Evolutionary conservation across 2,888 invertebrate genomes (phyloP).

Genomic region (Archips crataeganus): DNA sequence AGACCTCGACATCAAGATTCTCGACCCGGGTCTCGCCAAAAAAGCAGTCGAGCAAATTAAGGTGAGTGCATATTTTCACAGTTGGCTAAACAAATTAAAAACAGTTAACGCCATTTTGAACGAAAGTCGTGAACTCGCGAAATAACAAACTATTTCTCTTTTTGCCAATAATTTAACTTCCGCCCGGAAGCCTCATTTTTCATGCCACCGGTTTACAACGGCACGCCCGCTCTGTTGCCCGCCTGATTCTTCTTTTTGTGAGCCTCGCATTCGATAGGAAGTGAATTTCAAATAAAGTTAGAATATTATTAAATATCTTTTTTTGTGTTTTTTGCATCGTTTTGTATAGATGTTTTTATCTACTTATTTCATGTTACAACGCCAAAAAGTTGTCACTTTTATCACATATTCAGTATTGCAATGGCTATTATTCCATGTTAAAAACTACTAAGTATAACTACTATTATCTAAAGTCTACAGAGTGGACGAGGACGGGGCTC

Average conservation of each 20-base stretch:
- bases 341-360: too few relatives aligned
- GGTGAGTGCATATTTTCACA: slow-evolving; percentile 61
- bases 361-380: too few relatives aligned
- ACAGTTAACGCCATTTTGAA: slow-evolving; percentile 17
- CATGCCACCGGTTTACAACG: slow-evolving; percentile 57
- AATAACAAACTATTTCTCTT: slow-evolving; percentile 49
- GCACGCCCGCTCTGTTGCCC: slow-evolving; percentile 47
- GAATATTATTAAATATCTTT: too few relatives aligned
- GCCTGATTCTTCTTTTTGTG: slow-evolving; percentile 42
- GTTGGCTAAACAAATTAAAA: slow-evolving; percentile 25
- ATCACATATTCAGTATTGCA: too few relatives aligned
- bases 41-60: slow-evolving; percentile 81
- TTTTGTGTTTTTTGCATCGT: too few relatives aligned
- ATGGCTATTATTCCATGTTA: too few relatives aligned
- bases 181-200: slow-evolving; percentile 56
- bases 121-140: slow-evolving; percentile 42
- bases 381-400: too few relatives aligned
- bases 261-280: slow-evolving; percentile 8
- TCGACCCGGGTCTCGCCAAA: slow-evolving; percentile 76
- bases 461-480: too few relatives aligned
- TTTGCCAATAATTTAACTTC: slow-evolving; percentile 57
- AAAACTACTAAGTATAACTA: too few relatives aligned
- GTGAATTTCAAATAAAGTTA: neutral
- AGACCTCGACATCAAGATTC: slow-evolving; percentile 73
- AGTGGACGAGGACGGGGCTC: too few relatives aligned